Conservation (phyloP, 2,888 invertebrate species). For the Drosophila ezoana region DNA sequence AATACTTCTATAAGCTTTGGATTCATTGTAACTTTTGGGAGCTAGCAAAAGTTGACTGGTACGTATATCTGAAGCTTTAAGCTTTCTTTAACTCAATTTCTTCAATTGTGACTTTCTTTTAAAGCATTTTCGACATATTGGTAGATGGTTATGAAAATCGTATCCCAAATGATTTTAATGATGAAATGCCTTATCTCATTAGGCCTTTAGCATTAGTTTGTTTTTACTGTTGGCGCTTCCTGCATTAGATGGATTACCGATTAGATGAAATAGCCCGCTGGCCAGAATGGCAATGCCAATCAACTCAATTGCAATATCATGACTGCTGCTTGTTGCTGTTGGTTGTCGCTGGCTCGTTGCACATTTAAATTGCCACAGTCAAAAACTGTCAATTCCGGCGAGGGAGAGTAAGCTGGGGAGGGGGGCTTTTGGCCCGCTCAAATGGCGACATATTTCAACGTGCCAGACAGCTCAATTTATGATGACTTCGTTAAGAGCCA, state of each 20-base stretch:
- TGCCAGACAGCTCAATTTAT: conserved; percentile 59
- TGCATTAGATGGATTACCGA: conserved; percentile 38
- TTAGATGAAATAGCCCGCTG: conserved; percentile 36
- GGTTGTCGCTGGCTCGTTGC: conserved; percentile 44
- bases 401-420: background rate
- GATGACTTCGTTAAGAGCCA: conserved; percentile 46
- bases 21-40: too few species aligned
- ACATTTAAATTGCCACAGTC: conserved; percentile 66
- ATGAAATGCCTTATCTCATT: conserved; percentile 29
- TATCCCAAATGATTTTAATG: conserved; percentile 3
- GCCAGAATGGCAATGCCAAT: conserved; percentile 69
- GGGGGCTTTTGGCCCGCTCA: conserved; percentile 1
- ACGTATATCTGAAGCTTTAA: too few species aligned
- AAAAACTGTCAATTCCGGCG: conserved; percentile 40
- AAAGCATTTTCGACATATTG: background rate
- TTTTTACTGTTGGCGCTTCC: conserved; percentile 28
- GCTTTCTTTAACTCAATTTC: too few species aligned
- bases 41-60: too few species aligned
- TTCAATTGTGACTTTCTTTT: conserved; percentile 1
- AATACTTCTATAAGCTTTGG: too few species aligned
- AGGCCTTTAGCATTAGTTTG: conserved; percentile 4
- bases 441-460: conserved; percentile 51
- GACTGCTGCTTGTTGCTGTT: conserved; percentile 11
- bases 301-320: conserved; percentile 64
- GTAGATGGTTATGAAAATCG: background rate